Conservation (phyloP, 2,888 invertebrate species). For the Electrophaes corylata region DNA sequence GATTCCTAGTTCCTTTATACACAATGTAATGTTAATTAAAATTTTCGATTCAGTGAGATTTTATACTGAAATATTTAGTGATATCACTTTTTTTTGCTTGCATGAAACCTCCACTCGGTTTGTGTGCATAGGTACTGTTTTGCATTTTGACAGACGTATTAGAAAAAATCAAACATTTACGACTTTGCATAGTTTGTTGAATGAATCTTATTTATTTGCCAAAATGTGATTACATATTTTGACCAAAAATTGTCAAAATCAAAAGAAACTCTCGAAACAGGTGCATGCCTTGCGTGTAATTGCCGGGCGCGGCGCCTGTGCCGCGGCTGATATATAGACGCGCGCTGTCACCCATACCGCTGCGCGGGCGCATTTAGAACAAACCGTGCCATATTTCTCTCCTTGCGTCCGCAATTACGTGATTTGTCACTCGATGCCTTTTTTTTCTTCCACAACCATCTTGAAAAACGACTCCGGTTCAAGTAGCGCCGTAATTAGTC, state of each 20-base stretch:
- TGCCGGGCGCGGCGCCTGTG: conserved; percentile 57
- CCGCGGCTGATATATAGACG: conserved; percentile 62
- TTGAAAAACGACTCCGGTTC: conserved; percentile 75
- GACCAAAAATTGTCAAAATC: conserved; percentile 26
- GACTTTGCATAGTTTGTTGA: too few species aligned
- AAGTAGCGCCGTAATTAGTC: conserved; percentile 73
- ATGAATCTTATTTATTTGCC: neutral
- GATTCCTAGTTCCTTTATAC: neutral
- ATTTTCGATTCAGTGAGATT: neutral
- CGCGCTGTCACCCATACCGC: conserved; percentile 58
- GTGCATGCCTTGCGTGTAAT: conserved; percentile 60
- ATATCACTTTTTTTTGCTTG: neutral
- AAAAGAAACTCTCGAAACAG: conserved; percentile 47
- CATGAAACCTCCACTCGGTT: too few species aligned
- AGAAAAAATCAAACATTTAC: too few species aligned
- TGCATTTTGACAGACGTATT: too few species aligned
- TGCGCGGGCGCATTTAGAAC: conserved; percentile 75
- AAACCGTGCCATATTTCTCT: conserved; percentile 80
- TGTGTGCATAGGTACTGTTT: too few species aligned
- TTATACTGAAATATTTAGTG: neutral
- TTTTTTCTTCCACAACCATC: conserved; percentile 57
- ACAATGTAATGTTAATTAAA: neutral
- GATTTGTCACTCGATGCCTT: conserved; percentile 79
- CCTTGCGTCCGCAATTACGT: conserved; percentile 80
- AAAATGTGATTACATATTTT: neutral